A percentile compares a stretch with the other conserved stretches of the same genome.
Evolutionary conservation across 2,888 invertebrate species (phyloP).

Genomic region (Tipula helvola): DNA sequence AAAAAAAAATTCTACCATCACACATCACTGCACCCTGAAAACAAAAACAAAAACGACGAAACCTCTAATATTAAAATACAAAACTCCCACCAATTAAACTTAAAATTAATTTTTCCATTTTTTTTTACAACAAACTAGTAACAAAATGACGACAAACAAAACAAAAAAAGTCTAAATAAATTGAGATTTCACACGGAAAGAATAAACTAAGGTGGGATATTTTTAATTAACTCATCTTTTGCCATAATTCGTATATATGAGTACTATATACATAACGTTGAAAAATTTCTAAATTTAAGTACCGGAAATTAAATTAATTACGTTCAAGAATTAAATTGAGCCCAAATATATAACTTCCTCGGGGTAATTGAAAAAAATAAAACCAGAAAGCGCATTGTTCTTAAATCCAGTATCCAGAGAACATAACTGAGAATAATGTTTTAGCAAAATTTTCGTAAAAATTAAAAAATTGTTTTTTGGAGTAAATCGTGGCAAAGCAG

Average conservation of each 20-base stretch:
- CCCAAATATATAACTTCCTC: not conserved
- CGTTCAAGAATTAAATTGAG: not conserved
- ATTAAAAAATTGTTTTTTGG: no score
- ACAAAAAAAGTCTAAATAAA: not conserved
- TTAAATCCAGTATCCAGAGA: no score
- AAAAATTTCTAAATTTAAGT: not conserved
- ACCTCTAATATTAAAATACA: not conserved
- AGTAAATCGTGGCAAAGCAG: no score
- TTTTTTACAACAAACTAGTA: not conserved
- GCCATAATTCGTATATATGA: not conserved
- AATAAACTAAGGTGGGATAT: not conserved
- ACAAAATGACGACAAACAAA: not conserved
- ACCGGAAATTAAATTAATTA: constrained; percentile 4
- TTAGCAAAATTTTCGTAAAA: no score
- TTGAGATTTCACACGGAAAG: constrained; percentile 4
- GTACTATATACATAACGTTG: not conserved
- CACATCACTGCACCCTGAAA: not conserved
- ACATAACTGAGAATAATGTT: no score
- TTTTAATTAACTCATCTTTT: constrained; percentile 4
- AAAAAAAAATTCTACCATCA: not conserved
- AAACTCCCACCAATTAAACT: constrained; percentile 4
- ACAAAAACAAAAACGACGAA: not conserved
- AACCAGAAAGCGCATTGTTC: no score
- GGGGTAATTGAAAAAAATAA: not conserved
- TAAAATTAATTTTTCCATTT: not conserved